Conservation (phyloP, 2,888 invertebrate genomes). For the Oligia strigilis region DNA sequence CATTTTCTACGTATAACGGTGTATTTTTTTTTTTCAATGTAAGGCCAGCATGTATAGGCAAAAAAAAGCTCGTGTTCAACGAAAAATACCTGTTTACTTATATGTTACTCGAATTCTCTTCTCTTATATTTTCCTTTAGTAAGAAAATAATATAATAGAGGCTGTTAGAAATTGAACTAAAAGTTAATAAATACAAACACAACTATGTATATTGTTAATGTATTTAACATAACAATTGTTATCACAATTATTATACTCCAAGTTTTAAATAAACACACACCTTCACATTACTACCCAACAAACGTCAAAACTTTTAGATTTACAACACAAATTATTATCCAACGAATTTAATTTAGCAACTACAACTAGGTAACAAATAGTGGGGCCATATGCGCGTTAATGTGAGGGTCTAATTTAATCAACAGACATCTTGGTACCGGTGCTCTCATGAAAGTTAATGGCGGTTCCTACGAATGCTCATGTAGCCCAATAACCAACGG, state of each 20-base stretch:
- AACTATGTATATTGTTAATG: neutral
- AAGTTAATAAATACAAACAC: neutral
- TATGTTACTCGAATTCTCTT: conserved; percentile 15
- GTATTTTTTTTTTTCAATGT: conserved; percentile 35
- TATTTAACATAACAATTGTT: neutral
- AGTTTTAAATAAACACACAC: conserved; percentile 6
- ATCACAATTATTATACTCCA: neutral
- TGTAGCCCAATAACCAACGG: conserved; percentile 73
- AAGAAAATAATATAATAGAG: neutral
- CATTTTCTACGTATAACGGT: conserved; percentile 22
- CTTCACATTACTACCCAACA: conserved; percentile 25
- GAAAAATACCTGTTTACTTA: conserved; percentile 14
- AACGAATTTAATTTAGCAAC: conserved; percentile 59
- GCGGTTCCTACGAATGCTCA: conserved; percentile 72
- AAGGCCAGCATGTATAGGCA: neutral
- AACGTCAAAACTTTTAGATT: conserved; percentile 58
- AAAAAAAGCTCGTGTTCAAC: conserved; percentile 13
- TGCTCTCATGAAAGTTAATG: conserved; percentile 76
- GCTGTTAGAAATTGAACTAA: neutral
- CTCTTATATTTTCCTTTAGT: conserved; percentile 11
- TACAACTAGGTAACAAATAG: conserved; percentile 62
- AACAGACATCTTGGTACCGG: conserved; percentile 64
- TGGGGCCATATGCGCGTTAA: conserved; percentile 55
- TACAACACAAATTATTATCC: conserved; percentile 61
- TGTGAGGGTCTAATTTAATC: conserved; percentile 68